Conservation (phyloP, 2,888 invertebrate species). For the Pollenia griseotomentosa region DNA sequence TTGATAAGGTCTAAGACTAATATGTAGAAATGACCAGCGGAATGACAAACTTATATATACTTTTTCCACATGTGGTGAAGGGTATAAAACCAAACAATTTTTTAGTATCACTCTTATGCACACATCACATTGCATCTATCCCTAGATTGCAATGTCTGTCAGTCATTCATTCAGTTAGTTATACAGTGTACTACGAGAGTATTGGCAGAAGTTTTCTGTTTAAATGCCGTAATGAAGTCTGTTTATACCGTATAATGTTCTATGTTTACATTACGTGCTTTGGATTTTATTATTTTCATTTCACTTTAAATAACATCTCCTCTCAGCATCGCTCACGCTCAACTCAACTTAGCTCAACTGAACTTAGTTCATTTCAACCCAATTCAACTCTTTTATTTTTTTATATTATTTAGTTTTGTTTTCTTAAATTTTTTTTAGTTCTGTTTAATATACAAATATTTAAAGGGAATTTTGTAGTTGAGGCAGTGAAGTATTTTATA, state of each 20-base stretch:
- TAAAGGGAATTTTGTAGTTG: not conserved
- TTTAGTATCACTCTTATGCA: not conserved
- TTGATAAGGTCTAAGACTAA: not conserved
- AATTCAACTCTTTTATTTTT: conserved; percentile 27
- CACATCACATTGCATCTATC: conserved; percentile 55
- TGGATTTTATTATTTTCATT: conserved; percentile 80
- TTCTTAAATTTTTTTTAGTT: conserved; percentile 25
- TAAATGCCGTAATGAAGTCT: conserved; percentile 84
- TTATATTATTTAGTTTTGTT: conserved; percentile 17
- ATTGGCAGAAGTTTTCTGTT: conserved; percentile 79
- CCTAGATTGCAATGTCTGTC: conserved; percentile 53
- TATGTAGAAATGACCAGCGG: too few relatives aligned
- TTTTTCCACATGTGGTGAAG: too few relatives aligned
- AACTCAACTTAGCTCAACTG: conserved; percentile 13
- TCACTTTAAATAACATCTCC: conserved; percentile 47
- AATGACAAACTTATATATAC: too few relatives aligned
- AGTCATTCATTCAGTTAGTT: conserved; percentile 14
- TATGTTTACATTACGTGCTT: conserved; percentile 83
- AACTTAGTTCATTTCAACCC: conserved; percentile 48
- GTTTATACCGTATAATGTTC: conserved; percentile 83
- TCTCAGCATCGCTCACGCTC: conserved; percentile 21
- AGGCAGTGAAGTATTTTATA: not conserved
- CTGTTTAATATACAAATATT: conserved; percentile 45
- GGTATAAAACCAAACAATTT: conserved; percentile 11
- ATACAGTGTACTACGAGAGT: conserved; percentile 51